Conservation (phyloP, 2,888 invertebrate genomes). For the Plagodis pulveraria region DNA sequence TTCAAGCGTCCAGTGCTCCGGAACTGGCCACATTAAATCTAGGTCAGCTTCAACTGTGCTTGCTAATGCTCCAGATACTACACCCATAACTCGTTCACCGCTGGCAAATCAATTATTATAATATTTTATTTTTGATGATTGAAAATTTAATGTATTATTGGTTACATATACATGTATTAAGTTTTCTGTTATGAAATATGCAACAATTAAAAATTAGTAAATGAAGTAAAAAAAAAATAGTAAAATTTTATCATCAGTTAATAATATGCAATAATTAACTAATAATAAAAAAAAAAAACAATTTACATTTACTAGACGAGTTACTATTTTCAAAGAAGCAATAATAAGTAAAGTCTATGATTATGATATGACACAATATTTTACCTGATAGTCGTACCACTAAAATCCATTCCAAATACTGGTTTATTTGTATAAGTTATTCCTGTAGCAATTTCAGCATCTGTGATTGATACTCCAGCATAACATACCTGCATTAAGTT, state of each 20-base stretch:
- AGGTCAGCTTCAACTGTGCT: slow-evolving; percentile 79
- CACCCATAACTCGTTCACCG: slow-evolving; percentile 86
- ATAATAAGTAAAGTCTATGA: neutral
- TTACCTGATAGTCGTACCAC: slow-evolving; percentile 50
- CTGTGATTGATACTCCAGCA: slow-evolving; percentile 45
- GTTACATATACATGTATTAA: too few relatives aligned
- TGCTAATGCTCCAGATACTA: slow-evolving; percentile 80
- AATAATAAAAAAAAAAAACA: slow-evolving; percentile 9
- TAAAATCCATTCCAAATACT: slow-evolving; percentile 52
- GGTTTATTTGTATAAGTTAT: slow-evolving; percentile 23
- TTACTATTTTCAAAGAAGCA: neutral
- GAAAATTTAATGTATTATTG: too few relatives aligned
- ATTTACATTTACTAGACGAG: neutral
- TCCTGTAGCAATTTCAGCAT: slow-evolving; percentile 43
- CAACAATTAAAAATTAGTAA: too few relatives aligned
- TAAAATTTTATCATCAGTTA: too few relatives aligned
- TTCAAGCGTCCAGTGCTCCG: slow-evolving; percentile 87
- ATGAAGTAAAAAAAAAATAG: too few relatives aligned
- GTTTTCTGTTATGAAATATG: too few relatives aligned
- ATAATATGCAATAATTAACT: too few relatives aligned
- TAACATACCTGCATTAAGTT: slow-evolving; percentile 55
- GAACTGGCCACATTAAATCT: slow-evolving; percentile 86
- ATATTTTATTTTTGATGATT: too few relatives aligned
- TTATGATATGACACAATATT: too few relatives aligned
- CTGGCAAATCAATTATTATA: too few relatives aligned